phyloP scores from a whole-genome alignment of 2,113 vertebrate species.

The Centropristis striata region DNA sequence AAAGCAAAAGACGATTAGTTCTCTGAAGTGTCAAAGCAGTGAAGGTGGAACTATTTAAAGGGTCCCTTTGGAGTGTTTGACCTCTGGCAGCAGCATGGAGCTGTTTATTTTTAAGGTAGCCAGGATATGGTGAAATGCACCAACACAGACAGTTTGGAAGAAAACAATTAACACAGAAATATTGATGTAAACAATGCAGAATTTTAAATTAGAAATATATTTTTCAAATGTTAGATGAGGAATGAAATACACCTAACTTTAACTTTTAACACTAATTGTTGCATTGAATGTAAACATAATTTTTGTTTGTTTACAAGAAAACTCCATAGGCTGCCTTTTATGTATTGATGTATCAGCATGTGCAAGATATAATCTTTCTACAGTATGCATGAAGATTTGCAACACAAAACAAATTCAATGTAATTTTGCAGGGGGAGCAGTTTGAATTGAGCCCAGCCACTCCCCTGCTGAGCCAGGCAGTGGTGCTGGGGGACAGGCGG shows the following conservation, averaged over 20 bases:
- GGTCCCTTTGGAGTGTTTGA: constrained; percentile 1
- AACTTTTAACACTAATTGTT: too few species aligned
- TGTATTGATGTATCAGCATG: background rate
- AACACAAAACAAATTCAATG: background rate
- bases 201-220: background rate
- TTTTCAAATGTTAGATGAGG: background rate
- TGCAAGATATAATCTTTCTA: background rate
- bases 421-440: constrained; percentile 88
- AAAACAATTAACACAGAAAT: background rate
- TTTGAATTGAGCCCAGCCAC: constrained; percentile 91
- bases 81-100: background rate
- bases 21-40: background rate
- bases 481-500: constrained; percentile 90
- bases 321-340: background rate
- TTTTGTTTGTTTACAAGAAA: background rate
- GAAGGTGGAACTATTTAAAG: background rate
- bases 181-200: background rate
- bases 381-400: background rate
- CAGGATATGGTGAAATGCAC: background rate
- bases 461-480: constrained; percentile 81
- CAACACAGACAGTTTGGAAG: background rate
- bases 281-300: background rate
- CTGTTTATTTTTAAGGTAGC: background rate
- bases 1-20: background rate
- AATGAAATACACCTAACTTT: background rate